Percentiles rank a stretch among this genome's conserved stretches.
Evolutionary conservation across 2,888 invertebrate genomes (phyloP).

Genomic region (Ashinkailepas kermadecensis): DNA sequence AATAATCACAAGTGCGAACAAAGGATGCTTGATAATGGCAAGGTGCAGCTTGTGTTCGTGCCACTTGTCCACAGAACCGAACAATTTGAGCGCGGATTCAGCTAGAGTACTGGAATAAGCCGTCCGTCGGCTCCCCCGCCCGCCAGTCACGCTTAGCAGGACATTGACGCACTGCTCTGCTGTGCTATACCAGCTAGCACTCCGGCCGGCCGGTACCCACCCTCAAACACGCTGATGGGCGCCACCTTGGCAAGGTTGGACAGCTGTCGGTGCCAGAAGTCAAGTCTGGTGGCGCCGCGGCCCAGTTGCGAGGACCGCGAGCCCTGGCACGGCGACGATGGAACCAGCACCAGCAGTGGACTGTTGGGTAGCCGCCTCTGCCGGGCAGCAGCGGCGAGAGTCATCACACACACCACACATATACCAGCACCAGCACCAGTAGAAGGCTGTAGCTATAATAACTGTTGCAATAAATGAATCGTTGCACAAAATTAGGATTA

Average conservation of each 20-base stretch:
- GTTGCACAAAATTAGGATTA: background rate
- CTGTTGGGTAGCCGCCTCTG: slow-evolving; percentile 60
- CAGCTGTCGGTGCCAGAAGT: slow-evolving; percentile 62
- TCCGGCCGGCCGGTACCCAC: slow-evolving; percentile 36
- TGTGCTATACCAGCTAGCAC: too few species aligned
- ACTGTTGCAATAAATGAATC: background rate
- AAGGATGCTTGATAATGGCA: too few species aligned
- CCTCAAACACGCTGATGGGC: slow-evolving; percentile 52
- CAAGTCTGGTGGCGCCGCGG: slow-evolving; percentile 48
- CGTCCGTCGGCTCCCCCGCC: too few species aligned
- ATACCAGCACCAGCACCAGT: background rate
- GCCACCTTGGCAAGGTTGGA: slow-evolving; percentile 61
- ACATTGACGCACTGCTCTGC: too few species aligned
- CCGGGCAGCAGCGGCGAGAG: slow-evolving; percentile 26
- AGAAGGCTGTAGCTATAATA: background rate
- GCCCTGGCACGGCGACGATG: slow-evolving; percentile 1
- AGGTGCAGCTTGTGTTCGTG: too few species aligned
- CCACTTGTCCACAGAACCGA: too few species aligned
- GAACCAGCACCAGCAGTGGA: slow-evolving; percentile 44
- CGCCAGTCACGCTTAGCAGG: too few species aligned
- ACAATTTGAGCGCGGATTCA: too few species aligned
- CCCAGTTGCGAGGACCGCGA: background rate
- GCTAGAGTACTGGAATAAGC: too few species aligned
- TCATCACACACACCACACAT: background rate
- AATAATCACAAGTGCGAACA: too few species aligned